Percentiles rank a stretch among this genome's conserved stretches.
phyloP scores from a whole-genome alignment of 2,113 vertebrate species.

The Ceyx melanurus region DNA sequence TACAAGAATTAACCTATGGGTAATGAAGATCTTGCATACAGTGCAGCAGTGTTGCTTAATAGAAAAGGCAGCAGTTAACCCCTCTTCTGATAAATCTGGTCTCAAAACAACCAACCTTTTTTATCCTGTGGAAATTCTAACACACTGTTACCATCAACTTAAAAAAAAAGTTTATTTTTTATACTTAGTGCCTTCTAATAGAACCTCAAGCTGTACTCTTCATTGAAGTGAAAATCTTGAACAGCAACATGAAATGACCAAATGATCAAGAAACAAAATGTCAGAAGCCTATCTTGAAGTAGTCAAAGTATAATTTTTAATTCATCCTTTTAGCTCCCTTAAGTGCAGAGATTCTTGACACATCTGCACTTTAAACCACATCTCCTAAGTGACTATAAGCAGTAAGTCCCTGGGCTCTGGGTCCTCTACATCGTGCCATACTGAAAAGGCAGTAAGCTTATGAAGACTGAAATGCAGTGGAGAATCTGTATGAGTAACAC shows the following conservation, averaged over 20 bases:
- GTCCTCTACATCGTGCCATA: too few relatives aligned
- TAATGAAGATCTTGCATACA: not conserved
- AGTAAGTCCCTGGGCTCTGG: not conserved
- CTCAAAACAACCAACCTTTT: not conserved
- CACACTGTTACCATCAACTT: not conserved
- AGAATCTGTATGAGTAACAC: not conserved
- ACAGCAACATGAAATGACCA: not conserved
- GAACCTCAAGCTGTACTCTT: not conserved
- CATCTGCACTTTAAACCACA: not conserved
- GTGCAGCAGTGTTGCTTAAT: not conserved
- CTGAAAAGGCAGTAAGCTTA: not conserved
- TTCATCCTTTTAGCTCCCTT: not conserved
- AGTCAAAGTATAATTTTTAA: not conserved
- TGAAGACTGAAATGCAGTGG: accelerated
- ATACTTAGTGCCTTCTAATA: not conserved
- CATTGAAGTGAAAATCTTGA: not conserved
- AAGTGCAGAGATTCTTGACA: not conserved
- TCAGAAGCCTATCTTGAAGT: not conserved
- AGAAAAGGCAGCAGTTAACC: not conserved
- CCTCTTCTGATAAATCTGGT: not conserved
- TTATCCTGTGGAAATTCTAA: not conserved
- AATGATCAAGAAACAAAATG: not conserved
- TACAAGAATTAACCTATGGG: not conserved
- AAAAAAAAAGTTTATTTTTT: not conserved
- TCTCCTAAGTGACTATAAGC: not conserved